Base-by-base conservation (phyloP, 2,888 invertebrate genomes). In the Blastobasis lacticolella region DNA sequence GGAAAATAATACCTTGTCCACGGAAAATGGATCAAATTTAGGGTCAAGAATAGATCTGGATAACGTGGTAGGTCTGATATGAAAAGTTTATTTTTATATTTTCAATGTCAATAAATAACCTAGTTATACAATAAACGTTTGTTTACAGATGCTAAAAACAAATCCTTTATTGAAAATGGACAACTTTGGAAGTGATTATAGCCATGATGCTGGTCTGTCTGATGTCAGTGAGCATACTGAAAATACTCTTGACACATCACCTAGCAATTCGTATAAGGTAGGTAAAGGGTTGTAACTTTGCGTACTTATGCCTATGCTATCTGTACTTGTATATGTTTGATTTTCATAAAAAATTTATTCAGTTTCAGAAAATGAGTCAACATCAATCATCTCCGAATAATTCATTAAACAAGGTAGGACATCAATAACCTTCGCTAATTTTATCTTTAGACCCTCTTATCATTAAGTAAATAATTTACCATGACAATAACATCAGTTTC, bases 41-140 rank as follows among this genome's bases (percentile, higher is more conserved):
- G 82, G 82, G 50, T 78, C 85, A 4, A 69, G 81, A 45, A 78
- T 86, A 42, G 83, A 83, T 60, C 78, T 88, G 76, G 84, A 79
- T 57, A 86, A 81, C 64, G 78, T 86, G 83, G 87, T 88, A 72
- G 65, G 73, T 5, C 9, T 5, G 42, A 6, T 8, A 9, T 42
- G 42, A 8, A 42, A 5, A 42, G 10, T 42, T 42, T 5, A 3
- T 40, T 6, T 6, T 8, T 8, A 40, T 40, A 40, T 4, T 40
- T 40, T 23, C 7, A 4, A 9, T 9, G 41, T 40, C 6, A 40
- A 40, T 8, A 40, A 6, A 45, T 49, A 45, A 49, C 6, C 23
- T 46, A 45, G 4, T 10, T 6, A n/a, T 7, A 9, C 23, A 46
- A 49, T 9, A 38, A 10, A 45, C 23, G 10, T 54, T 61, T 50